Conservation (phyloP, 2,888 invertebrate genomes). For the Drosophila neotestacea region DNA sequence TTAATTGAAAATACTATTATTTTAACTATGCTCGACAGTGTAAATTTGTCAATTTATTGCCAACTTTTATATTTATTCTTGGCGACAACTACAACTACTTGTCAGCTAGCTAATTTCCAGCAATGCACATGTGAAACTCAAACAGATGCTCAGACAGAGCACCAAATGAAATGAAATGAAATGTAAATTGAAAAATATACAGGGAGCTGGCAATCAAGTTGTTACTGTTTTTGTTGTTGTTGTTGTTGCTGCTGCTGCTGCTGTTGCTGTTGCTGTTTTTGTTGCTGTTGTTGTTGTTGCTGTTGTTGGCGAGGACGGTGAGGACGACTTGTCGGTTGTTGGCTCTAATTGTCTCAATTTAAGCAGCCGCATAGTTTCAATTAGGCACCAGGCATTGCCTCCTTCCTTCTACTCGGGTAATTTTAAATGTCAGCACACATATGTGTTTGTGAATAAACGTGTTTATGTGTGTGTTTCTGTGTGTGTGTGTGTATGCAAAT, state of each 20-base stretch:
- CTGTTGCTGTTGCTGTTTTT: background rate
- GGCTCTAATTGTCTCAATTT: constrained; percentile 75
- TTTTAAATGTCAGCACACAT: constrained; percentile 41
- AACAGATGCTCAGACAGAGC: constrained; percentile 14
- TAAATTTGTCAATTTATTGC: background rate
- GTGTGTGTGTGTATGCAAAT: constrained; percentile 61
- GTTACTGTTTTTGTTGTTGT: background rate
- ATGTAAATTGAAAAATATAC: constrained; percentile 75
- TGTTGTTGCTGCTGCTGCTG: background rate
- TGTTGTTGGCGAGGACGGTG: constrained; percentile 3
- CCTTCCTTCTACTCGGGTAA: constrained; percentile 1
- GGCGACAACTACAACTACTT: constrained; percentile 7
- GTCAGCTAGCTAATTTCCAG: constrained; percentile 18
- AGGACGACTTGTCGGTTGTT: constrained; percentile 40
- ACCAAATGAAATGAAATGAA: constrained; percentile 73
- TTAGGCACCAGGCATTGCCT: constrained; percentile 60
- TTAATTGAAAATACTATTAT: too few relatives aligned
- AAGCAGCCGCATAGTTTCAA: constrained; percentile 75
- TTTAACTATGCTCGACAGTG: background rate
- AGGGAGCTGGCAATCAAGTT: constrained; percentile 65
- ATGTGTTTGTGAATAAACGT: constrained; percentile 22
- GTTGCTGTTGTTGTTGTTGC: background rate
- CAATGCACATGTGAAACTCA: constrained; percentile 1
- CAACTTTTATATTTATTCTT: constrained; percentile 6
- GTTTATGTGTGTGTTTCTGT: constrained; percentile 5